Conservation (phyloP, 2,113 vertebrate species). For the Jacana jacana region DNA sequence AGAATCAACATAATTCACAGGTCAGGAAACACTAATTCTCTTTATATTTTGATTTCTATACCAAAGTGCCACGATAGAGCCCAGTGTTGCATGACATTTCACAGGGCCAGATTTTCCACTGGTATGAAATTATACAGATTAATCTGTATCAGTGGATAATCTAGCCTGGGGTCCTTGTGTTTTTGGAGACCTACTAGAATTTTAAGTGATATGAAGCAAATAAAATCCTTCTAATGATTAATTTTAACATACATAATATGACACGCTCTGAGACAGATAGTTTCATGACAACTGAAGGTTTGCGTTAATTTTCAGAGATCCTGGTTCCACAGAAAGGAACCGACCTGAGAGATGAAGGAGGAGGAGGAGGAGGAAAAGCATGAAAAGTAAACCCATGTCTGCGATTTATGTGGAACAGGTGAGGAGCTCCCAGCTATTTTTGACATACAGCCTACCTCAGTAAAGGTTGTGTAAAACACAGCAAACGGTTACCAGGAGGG, state of each 20-base stretch:
- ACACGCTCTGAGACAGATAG: not conserved
- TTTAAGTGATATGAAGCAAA: not conserved
- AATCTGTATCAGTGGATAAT: not conserved
- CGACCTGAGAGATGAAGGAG: fast-evolving
- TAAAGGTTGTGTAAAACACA: not conserved
- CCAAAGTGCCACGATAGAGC: not conserved
- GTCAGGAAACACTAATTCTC: not conserved
- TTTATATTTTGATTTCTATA: not conserved
- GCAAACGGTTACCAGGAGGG: not conserved
- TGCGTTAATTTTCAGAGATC: not conserved
- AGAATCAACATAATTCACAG: not conserved
- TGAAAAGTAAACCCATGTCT: not conserved
- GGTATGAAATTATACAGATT: not conserved
- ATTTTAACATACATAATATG: not conserved
- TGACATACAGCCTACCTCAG: not conserved
- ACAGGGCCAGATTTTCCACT: not conserved
- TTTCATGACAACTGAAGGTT: not conserved
- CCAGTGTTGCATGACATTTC: not conserved
- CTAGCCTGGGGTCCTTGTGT: not conserved
- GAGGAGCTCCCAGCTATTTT: not conserved
- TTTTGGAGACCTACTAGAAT: not conserved
- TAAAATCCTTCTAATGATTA: not conserved
- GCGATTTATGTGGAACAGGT: not conserved
- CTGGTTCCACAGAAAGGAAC: not conserved
- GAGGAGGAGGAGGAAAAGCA: not conserved